Evolutionary conservation across 1,140 invertebrate genomes (phyloP), one percentile per base, ranked within the genome.

Genomic region (Pachypsylla venusta): DNA sequence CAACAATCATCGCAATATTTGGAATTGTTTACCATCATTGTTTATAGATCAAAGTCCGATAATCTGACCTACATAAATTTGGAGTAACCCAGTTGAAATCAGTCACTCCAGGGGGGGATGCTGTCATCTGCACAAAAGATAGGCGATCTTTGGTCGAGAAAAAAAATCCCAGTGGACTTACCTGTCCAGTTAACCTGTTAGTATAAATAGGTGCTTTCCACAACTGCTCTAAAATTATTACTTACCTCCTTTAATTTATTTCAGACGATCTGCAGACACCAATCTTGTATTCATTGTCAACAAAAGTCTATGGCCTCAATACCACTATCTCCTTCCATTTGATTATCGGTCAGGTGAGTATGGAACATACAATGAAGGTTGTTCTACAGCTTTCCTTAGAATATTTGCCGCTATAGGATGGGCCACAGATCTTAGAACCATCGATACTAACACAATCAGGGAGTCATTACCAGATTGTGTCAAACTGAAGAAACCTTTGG

Each of bases 341-440:
- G 86, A 89, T 61, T 89, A 85, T 69, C 83, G 84, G 66, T 81
- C 76, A 14, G 81, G 81, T 7, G 87, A 89, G 71, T 88, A 78
- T 58, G 85, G 86, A 0, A 76, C 76, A 26, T 89, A 89, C 64
- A 77, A 79, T 12, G 68, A 65, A 0, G 85, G 83, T 1, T 81
- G 73, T 42, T 75, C 75, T 0, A 79, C 82, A 0, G 74, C 78
- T 1, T 76, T 85, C 57, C 81, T 89, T 14, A 76, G 81, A 14
- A 74, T 84, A 0, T 84, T 76, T 64, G 77, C 78, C 0, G 79
- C 81, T 0, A 64, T 88, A 2, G 81, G 81, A 1, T 68, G 78
- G 54, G 78, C 82, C 1, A 72, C 71, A 0, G 69, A 78, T 1
- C 65, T 87, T n/a, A 78, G 75, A 53, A 85, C 84, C 0, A 68